Evolutionary conservation across 2,888 invertebrate species (phyloP), one percentile per base, ranked within the genome.

Genomic region (Rhingia campestris): DNA sequence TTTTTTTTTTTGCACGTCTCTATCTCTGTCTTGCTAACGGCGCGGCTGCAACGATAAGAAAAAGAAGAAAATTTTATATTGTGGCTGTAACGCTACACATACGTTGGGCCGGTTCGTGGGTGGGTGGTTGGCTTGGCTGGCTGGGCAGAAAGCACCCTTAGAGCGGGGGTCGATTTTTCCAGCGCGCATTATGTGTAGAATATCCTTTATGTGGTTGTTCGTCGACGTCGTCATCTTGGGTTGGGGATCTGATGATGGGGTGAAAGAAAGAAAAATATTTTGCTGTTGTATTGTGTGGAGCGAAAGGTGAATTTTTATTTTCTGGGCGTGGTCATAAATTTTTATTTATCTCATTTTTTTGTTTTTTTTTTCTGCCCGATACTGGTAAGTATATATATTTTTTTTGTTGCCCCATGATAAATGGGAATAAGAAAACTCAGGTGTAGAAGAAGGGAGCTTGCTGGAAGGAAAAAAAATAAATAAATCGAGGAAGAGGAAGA

Each of bases 261-360:
- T n/a, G 69, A 54, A 81, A 64, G 80, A 70, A 84, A 84, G 74
- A 74, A 84, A 84, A 80, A 80, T 84, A 84, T 84, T 84, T 84
- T 84, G 84, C 75, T 80, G 74, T 84, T 84, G 80, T 75, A 75
- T 84, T 84, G 80, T 84, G 80, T 69, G 70, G 70, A 84, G 56
- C 79, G 74, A 84, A 84, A 84, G 84, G 84, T 84, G 84, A 84
- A 75, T 84, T 84, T 84, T 84, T 84, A 80, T 84, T 84, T 81
- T 80, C 84, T 84, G 84, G 84, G 84, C 84, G 84, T 84, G 84
- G 84, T 84, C 84, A 84, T 84, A 84, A 84, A 80, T 84, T 84
- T 84, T 80, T 84, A 84, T 84, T 84, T 84, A 84, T 84, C 56
- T 84, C 49, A 54, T 47, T 51, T 67, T 54, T 45, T 56, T 14